phyloP scores from a whole-genome alignment of 2,888 invertebrate species.

The Luperina nickerlii region DNA sequence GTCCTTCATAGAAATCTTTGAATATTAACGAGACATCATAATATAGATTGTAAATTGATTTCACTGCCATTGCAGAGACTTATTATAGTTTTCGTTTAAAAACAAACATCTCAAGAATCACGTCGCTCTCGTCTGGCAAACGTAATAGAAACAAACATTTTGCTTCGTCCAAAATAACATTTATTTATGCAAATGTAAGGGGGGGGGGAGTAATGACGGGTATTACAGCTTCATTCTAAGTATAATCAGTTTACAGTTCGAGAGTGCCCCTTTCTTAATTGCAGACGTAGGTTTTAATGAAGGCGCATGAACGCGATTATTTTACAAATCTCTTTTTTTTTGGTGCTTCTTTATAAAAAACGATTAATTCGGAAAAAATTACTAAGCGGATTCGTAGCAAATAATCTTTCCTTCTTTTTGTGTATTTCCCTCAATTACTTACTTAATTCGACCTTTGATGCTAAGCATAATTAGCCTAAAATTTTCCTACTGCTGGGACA shows the following conservation, averaged over 20 bases:
- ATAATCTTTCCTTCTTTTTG: constrained; percentile 11
- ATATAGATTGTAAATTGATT: constrained; percentile 39
- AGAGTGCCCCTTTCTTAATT: constrained; percentile 78
- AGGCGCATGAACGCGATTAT: constrained; percentile 77
- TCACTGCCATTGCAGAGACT: constrained; percentile 9
- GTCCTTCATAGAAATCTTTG: constrained; percentile 10
- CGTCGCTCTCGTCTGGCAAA: constrained; percentile 56
- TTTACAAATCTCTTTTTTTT: constrained; percentile 76
- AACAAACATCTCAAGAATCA: constrained; percentile 61
- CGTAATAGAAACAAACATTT: constrained; percentile 77
- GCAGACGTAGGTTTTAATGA: constrained; percentile 83
- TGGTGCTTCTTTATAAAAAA: constrained; percentile 48
- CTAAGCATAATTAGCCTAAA: background rate
- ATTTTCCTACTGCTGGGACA: background rate
- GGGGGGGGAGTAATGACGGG: constrained; percentile 75
- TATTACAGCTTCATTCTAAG: constrained; percentile 84
- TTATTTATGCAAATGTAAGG: constrained; percentile 81
- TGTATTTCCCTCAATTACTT: background rate
- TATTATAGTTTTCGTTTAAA: constrained; percentile 42
- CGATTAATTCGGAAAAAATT: constrained; percentile 36
- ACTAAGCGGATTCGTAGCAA: constrained; percentile 18
- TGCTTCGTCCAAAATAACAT: constrained; percentile 76
- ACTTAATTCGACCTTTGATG: background rate
- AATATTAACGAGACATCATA: constrained; percentile 23
- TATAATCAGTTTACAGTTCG: constrained; percentile 82